Conservation (phyloP, 2,888 invertebrate genomes). For the Pyrocoelia pectoralis region DNA sequence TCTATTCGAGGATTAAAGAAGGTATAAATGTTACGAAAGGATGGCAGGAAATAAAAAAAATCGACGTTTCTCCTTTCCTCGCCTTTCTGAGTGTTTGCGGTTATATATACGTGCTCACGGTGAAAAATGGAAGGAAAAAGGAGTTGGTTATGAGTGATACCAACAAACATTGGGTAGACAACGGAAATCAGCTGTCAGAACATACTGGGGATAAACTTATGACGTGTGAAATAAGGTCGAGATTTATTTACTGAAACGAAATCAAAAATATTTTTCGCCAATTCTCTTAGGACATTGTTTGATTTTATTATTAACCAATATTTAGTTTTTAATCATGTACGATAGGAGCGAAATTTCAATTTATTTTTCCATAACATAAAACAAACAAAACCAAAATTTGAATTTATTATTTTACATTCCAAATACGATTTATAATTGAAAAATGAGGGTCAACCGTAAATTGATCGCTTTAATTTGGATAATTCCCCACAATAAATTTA, state of each 20-base stretch:
- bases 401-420: constrained; percentile 32
- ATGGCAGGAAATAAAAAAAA: constrained; percentile 8
- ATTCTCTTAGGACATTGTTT: constrained; percentile 4
- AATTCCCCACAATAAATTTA: neutral
- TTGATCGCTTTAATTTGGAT: constrained; percentile 25
- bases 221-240: constrained; percentile 37
- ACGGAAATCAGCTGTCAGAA: constrained; percentile 41
- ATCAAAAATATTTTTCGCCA: constrained; percentile 24
- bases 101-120: constrained; percentile 20
- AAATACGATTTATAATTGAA: constrained; percentile 36
- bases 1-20: constrained; percentile 14
- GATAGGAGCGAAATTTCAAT: neutral
- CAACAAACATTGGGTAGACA: constrained; percentile 39
- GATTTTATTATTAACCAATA: constrained; percentile 2
- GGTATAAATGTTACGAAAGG: neutral
- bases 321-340: constrained; percentile 5
- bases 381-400: constrained; percentile 29
- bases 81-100: constrained; percentile 5
- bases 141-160: constrained; percentile 37
- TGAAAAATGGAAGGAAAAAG: constrained; percentile 33
- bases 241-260: constrained; percentile 35
- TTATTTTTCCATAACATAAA: constrained; percentile 14
- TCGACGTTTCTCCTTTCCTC: constrained; percentile 9
- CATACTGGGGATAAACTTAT: constrained; percentile 33
- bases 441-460: constrained; percentile 28